Percentiles rank a stretch among this genome's conserved stretches.
These are phyloP conservation scores for Acholoe squamosa DNA, from an alignment of 2,888 invertebrate species.

Conservation along the genomic window DNA sequence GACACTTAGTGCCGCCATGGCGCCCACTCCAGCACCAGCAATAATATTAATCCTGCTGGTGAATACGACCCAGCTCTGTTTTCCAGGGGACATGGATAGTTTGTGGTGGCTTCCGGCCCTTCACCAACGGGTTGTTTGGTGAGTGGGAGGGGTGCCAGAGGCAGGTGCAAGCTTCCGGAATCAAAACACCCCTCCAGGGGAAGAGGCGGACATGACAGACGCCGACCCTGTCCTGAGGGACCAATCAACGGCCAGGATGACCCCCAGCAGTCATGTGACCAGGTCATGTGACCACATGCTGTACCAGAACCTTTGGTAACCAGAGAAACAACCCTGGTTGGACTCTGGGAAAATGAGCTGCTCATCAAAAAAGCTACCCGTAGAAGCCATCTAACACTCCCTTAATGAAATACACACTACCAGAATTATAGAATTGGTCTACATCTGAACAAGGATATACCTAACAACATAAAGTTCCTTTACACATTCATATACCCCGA, in stretches of 20 bases:
- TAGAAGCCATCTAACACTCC: no score
- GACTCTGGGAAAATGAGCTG: not conserved
- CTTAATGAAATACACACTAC: no score
- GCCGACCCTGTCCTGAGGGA: not conserved
- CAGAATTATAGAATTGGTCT: no score
- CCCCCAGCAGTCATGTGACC: conserved; percentile 21
- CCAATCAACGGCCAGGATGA: not conserved
- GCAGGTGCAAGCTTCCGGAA: conserved; percentile 25
- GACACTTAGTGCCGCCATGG: not conserved
- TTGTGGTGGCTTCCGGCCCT: not conserved
- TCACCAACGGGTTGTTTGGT: not conserved
- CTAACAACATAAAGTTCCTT: no score
- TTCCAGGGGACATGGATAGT: not conserved
- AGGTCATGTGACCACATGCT: not conserved
- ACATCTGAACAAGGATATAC: no score
- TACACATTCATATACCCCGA: no score
- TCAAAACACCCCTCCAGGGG: not conserved
- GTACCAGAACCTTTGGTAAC: not conserved
- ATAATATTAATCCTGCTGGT: conserved; percentile 10
- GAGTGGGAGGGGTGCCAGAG: not conserved
- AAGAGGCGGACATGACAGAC: not conserved
- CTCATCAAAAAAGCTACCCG: not conserved
- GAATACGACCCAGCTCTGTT: not conserved
- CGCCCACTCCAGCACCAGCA: not conserved
- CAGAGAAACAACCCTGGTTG: not conserved